Percentiles rank a stretch among this genome's conserved stretches.
Conservation (phyloP, 1,140 invertebrate genomes). For the Caenorhabditis briggsae region DNA sequence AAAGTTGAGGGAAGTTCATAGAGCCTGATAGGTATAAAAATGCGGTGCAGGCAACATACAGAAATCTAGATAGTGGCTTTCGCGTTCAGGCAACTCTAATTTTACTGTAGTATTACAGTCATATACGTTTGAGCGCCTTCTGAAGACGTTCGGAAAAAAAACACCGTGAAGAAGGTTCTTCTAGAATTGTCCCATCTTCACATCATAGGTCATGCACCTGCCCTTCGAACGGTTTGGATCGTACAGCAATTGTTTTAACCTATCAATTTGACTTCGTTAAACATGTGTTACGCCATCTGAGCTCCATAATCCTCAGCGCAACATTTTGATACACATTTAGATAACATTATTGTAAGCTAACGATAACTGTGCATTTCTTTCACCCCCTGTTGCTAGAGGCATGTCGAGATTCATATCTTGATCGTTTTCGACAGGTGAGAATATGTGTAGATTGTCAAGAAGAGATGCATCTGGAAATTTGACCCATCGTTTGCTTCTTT, state of each 20-base stretch:
- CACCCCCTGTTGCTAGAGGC: not conserved
- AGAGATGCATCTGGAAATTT: conserved; percentile 40
- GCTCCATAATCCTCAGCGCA: not conserved
- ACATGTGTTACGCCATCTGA: not conserved
- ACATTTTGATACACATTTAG: not conserved
- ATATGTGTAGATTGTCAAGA: not conserved
- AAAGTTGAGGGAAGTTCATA: not conserved
- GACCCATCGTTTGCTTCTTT: conserved; percentile 2
- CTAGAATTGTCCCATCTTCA: too few relatives aligned
- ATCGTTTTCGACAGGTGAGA: conserved; percentile 53
- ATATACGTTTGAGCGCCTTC: too few relatives aligned
- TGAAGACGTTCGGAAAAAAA: too few relatives aligned
- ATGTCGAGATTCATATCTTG: conserved; percentile 46
- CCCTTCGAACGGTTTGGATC: not conserved
- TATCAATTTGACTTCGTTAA: conserved; percentile 24
- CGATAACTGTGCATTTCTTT: not conserved
- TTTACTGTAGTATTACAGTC: too few relatives aligned
- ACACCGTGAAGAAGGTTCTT: too few relatives aligned
- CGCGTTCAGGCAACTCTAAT: too few relatives aligned
- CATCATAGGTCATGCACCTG: too few relatives aligned
- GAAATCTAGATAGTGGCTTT: too few relatives aligned
- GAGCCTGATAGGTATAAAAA: too few relatives aligned
- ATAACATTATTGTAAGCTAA: conserved; percentile 3
- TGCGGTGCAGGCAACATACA: too few relatives aligned
- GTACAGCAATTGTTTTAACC: not conserved